phyloP scores from a whole-genome alignment of 2,888 invertebrate genomes.

The Melieria picta region DNA sequence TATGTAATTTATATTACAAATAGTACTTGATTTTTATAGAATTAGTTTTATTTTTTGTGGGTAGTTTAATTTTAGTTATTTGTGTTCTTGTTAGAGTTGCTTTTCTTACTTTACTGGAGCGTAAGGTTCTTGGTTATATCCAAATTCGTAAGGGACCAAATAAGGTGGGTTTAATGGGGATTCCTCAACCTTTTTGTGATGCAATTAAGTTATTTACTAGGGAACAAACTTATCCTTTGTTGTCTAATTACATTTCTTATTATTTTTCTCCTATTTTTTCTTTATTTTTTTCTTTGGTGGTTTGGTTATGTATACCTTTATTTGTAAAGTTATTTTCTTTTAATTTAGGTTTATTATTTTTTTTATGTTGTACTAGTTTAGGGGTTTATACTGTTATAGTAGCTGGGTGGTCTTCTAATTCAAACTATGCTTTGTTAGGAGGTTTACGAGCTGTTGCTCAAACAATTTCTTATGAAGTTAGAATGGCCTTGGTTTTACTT shows the following conservation, averaged over 20 bases:
- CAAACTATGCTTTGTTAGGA: constrained; percentile 77
- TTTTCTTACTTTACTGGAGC: constrained; percentile 79
- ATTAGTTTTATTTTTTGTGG: constrained; percentile 65
- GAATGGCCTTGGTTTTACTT: constrained; percentile 74
- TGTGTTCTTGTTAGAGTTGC: constrained; percentile 74
- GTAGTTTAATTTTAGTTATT: constrained; percentile 70
- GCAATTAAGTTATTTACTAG: constrained; percentile 79
- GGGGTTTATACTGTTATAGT: constrained; percentile 74
- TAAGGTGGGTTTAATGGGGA: constrained; percentile 73
- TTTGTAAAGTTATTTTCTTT: constrained; percentile 69
- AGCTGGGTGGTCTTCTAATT: constrained; percentile 77
- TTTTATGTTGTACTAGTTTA: constrained; percentile 73
- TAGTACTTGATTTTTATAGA: constrained; percentile 69
- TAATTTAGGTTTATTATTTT: constrained; percentile 72
- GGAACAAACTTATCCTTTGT: constrained; percentile 70
- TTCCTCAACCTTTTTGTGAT: constrained; percentile 78
- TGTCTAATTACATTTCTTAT: constrained; percentile 73
- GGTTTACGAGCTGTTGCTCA: constrained; percentile 76
- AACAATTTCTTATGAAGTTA: constrained; percentile 82
- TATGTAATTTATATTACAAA: constrained; percentile 68
- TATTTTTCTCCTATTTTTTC: constrained; percentile 71
- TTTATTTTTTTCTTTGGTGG: constrained; percentile 71
- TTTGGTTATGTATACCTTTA: constrained; percentile 72
- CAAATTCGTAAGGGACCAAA: constrained; percentile 80
- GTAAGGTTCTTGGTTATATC: constrained; percentile 77